Percentiles rank a stretch among this genome's conserved stretches.
Conservation (phyloP, 2,113 vertebrate genomes). For the Syngnathus scovelli region DNA sequence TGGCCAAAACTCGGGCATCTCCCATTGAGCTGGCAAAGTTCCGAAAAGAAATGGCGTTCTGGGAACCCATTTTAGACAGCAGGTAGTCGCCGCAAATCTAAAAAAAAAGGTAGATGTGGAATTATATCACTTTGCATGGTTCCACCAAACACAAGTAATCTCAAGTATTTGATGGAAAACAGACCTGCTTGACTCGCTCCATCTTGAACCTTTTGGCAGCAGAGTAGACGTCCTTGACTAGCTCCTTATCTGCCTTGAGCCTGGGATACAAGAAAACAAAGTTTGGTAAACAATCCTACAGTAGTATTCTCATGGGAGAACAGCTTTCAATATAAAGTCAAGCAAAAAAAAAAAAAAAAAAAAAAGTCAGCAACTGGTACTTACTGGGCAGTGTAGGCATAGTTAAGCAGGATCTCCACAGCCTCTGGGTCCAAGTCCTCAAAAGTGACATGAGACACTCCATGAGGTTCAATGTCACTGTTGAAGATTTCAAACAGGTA, state of each 20-base stretch:
- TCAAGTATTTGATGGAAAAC: not conserved
- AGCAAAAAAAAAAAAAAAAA: not conserved
- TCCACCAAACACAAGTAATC: not conserved
- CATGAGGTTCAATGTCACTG: slow-evolving; percentile 86
- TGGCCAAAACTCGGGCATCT: slow-evolving; percentile 82
- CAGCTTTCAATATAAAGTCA: not conserved
- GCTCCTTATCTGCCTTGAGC: slow-evolving; percentile 93
- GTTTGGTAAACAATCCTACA: not conserved
- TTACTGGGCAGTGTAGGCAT: slow-evolving; percentile 98
- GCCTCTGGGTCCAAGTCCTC: slow-evolving; percentile 95
- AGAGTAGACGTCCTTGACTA: slow-evolving; percentile 96
- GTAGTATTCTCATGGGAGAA: not conserved
- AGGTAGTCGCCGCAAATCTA: slow-evolving; percentile 98
- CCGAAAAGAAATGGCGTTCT: slow-evolving; percentile 91
- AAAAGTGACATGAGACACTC: slow-evolving; percentile 93
- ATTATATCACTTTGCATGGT: not conserved
- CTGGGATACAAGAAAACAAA: slow-evolving; percentile 54
- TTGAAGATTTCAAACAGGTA: slow-evolving; percentile 99
- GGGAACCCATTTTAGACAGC: slow-evolving; percentile 87
- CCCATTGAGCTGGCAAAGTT: slow-evolving; percentile 93
- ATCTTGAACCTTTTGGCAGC: slow-evolving; percentile 96
- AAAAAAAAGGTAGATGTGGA: not conserved
- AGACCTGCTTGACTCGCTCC: slow-evolving; percentile 96
- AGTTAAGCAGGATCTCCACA: slow-evolving; percentile 94
- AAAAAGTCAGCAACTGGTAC: slow-evolving; percentile 45